Evolutionary conservation across 2,797 vertebrate genomes (phyloP).

Genomic region (Notolepis coatsorum): DNA sequence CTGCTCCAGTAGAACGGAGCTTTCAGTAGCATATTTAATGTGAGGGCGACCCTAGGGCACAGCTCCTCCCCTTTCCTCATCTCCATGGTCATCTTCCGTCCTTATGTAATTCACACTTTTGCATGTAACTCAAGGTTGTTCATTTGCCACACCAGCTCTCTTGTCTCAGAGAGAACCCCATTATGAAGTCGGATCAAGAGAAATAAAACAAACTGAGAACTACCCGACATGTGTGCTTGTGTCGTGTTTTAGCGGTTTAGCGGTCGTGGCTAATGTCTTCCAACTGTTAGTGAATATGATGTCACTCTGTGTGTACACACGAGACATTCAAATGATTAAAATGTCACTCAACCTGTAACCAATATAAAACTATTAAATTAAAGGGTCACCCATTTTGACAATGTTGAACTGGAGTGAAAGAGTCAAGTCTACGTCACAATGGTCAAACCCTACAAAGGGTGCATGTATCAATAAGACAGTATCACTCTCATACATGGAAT

Average conservation of each 20-base stretch:
- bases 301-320: background rate
- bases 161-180: conserved; percentile 78
- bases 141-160: conserved; percentile 74
- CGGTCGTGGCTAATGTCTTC: background rate
- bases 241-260: conserved; percentile 19
- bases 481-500: too few species aligned
- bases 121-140: conserved; percentile 85
- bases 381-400: too few species aligned
- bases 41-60: conserved; percentile 68
- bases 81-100: conserved; percentile 56
- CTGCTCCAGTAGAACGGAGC: conserved; percentile 28
- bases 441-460: too few species aligned
- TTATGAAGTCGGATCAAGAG: conserved; percentile 75
- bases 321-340: background rate
- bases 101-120: conserved; percentile 77
- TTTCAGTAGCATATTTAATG: conserved; percentile 44
- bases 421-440: too few species aligned
- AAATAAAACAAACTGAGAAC: conserved; percentile 78
- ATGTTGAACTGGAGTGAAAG: too few species aligned
- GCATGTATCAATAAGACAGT: too few species aligned
- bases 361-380: too few species aligned
- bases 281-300: background rate
- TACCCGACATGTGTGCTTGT: conserved; percentile 37
- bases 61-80: conserved; percentile 54
- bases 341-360: conserved; percentile 2